phyloP scores from a whole-genome alignment of 2,888 invertebrate genomes.

The Scaptomyza reducta region DNA sequence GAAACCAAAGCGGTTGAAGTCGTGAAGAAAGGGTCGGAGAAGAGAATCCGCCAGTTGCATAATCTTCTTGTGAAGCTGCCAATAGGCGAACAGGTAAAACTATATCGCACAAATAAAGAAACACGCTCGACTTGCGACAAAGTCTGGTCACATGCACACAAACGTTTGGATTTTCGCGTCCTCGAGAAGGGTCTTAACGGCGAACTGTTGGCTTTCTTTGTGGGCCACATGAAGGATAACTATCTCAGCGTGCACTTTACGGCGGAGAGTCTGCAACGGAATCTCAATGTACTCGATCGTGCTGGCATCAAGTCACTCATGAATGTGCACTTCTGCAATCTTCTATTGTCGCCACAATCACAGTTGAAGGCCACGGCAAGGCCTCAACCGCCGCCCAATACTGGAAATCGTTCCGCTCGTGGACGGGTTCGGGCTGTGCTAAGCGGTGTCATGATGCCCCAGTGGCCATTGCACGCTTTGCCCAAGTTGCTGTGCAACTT shows the following conservation, averaged over 20 bases:
- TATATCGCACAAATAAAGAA: slow-evolving; percentile 20
- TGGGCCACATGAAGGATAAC: slow-evolving; percentile 37
- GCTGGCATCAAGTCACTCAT: slow-evolving; percentile 33
- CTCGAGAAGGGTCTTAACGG: slow-evolving; percentile 24
- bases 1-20: not conserved
- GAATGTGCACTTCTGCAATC: slow-evolving; percentile 41
- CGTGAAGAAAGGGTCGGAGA: not conserved
- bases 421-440: slow-evolving; percentile 14
- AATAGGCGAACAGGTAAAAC: slow-evolving; percentile 30
- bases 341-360: slow-evolving; percentile 2
- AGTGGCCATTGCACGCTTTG: slow-evolving; percentile 54
- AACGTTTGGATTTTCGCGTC: slow-evolving; percentile 42
- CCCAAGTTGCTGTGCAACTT: slow-evolving; percentile 51
- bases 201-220: slow-evolving; percentile 26
- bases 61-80: slow-evolving; percentile 11
- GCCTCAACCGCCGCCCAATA: not conserved
- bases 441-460: slow-evolving; percentile 19
- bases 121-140: slow-evolving; percentile 22
- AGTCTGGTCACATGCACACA: slow-evolving; percentile 26
- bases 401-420: not conserved
- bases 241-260: slow-evolving; percentile 36
- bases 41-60: not conserved
- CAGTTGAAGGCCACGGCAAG: not conserved
- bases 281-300: slow-evolving; percentile 37
- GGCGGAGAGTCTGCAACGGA: slow-evolving; percentile 44